phyloP scores from a whole-genome alignment of 2,888 invertebrate species.

The Phortica okadai region DNA sequence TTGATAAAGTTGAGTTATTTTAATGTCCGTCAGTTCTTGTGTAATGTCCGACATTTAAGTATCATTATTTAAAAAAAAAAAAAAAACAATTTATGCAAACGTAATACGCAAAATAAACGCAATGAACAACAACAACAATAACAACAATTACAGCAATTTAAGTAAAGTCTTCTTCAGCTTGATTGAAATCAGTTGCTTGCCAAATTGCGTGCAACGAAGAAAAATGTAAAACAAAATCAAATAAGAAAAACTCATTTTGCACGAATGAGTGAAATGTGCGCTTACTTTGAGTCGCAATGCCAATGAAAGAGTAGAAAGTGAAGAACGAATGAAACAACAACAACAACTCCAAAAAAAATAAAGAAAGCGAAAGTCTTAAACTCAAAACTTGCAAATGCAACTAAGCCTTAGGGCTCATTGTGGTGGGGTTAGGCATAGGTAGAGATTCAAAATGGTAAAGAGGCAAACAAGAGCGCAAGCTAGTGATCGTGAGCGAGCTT shows the following conservation, averaged over 20 bases:
- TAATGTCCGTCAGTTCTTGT: constrained; percentile 26
- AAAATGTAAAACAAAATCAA: too few relatives aligned
- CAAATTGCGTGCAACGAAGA: neutral
- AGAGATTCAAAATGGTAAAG: too few relatives aligned
- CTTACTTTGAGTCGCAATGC: too few relatives aligned
- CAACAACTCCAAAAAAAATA: too few relatives aligned
- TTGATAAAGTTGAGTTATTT: neutral
- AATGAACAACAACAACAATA: neutral
- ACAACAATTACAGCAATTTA: neutral
- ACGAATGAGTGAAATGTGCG: neutral
- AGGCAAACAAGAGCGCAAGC: too few relatives aligned
- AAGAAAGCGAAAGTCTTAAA: too few relatives aligned
- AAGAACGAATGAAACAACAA: too few relatives aligned
- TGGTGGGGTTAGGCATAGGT: too few relatives aligned
- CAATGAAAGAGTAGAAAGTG: too few relatives aligned
- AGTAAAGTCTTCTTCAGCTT: neutral
- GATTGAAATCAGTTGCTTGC: constrained; percentile 4
- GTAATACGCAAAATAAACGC: constrained; percentile 32
- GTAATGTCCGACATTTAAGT: constrained; percentile 3
- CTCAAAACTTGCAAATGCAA: too few relatives aligned
- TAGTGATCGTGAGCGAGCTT: too few relatives aligned
- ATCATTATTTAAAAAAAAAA: neutral
- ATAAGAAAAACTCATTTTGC: neutral
- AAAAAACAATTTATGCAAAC: constrained; percentile 24
- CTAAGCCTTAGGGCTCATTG: too few relatives aligned